Base-by-base conservation (phyloP, 1,140 invertebrate genomes). In the Eupeodes corollae region DNA sequence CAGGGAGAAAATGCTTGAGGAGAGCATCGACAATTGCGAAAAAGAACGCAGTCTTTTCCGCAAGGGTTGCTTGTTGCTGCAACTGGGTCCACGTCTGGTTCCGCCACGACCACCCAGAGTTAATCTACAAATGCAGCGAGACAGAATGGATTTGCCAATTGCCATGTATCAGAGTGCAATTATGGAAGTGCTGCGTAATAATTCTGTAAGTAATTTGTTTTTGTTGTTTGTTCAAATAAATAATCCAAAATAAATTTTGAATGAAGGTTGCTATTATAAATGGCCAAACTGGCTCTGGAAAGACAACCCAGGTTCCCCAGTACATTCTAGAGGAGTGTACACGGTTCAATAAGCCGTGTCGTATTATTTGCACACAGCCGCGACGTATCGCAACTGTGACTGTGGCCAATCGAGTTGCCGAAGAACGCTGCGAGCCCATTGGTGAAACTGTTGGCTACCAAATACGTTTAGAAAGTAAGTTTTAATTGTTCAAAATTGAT, bases 321-420 rank as follows among this genome's bases (percentile, higher is more conserved):
- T 90, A 86, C 61, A 80, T 98, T 49, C 68, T 97, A 35, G 90
- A 96, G 56, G 72, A 88, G 47, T 83, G 79, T 46, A 71, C 77
- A 37, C 67, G 72, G 15, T 72, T 70, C n/a, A 74, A 77, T 13
- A 74, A 79, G 52, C 73, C 79, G 0, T 90, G 91, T 52, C 75
- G 90, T 30, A 87, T 98, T 52, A 82, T 98, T 59, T 93, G 91
- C 59, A 93, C 91, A 1, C 89, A 97, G 68, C 95, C 95, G 1
- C 75, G 92, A 37, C 74, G 94, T 52, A 79, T 99, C 16, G 86
- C 92, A 2, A 91, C 93, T 1, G 79, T 96, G 2, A 82, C 86
- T 21, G 82, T 96, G 1, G 83, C 84, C 54, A 76, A 89, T 71
- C 65, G 92, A 74, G 76, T 86, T 57, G 76, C 91, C 59, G 70